Conservation (phyloP, 2,113 vertebrate genomes). For the Neolamprologus tretocephalus region DNA sequence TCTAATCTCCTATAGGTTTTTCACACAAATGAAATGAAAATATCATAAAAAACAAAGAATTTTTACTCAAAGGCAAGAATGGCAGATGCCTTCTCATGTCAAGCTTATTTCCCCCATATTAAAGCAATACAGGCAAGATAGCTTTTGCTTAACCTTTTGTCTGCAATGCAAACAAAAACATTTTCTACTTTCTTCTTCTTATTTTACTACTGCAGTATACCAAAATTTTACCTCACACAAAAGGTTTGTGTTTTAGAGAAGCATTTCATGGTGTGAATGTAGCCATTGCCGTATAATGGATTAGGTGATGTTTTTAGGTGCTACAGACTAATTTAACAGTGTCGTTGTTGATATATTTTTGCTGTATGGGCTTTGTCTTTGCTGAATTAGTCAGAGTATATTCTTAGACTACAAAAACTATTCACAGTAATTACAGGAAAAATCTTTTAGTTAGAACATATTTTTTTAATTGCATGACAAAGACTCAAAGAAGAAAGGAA, state of each 20-base stretch:
- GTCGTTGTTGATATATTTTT: not conserved
- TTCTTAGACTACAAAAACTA: not conserved
- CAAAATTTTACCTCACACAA: not conserved
- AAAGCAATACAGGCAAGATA: not conserved
- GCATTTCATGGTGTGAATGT: not conserved
- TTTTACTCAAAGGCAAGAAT: not conserved
- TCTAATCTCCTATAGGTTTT: not conserved
- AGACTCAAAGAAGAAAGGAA: not conserved
- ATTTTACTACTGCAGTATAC: not conserved
- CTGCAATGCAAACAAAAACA: not conserved
- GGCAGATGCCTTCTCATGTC: not conserved
- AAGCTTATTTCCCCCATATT: not conserved
- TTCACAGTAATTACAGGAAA: not conserved
- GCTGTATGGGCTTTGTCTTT: not conserved
- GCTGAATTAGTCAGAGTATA: not conserved
- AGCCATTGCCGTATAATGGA: not conserved
- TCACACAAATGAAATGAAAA: not conserved
- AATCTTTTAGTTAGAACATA: not conserved
- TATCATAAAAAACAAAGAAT: not conserved
- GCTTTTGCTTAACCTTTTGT: not conserved
- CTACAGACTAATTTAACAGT: not conserved
- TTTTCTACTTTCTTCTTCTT: not conserved
- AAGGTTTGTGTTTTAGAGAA: not conserved
- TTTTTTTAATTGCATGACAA: not conserved
- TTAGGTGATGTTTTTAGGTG: not conserved